Percentiles rank a stretch among this genome's conserved stretches.
These are phyloP conservation scores for pig (Sus scrofa) DNA, from an alignment of 2,113 vertebrate species.

Conservation along the genomic window T2T-Sscrofa CM000824.6:161413501-161414000, in stretches of 20 bases:
- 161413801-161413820: background rate
- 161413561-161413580: background rate
- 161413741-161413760: background rate
- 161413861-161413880: slow-evolving; percentile 22
- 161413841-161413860: background rate
- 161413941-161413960: background rate
- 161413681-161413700: background rate
- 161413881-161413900: background rate
- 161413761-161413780: background rate
- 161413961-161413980: background rate
- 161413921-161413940: background rate
- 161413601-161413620: background rate
- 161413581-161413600: background rate
- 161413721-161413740: background rate
- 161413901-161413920: background rate
- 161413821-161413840: background rate
- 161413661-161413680: background rate
- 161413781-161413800: background rate
- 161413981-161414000: background rate
- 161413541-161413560: background rate
- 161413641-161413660: slow-evolving; percentile 17
- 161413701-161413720: background rate
- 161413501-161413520: background rate
- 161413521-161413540: background rate
- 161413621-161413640: background rate